Evolutionary conservation across 2,113 vertebrate genomes (phyloP).

Genomic region (Passer montanus): DNA sequence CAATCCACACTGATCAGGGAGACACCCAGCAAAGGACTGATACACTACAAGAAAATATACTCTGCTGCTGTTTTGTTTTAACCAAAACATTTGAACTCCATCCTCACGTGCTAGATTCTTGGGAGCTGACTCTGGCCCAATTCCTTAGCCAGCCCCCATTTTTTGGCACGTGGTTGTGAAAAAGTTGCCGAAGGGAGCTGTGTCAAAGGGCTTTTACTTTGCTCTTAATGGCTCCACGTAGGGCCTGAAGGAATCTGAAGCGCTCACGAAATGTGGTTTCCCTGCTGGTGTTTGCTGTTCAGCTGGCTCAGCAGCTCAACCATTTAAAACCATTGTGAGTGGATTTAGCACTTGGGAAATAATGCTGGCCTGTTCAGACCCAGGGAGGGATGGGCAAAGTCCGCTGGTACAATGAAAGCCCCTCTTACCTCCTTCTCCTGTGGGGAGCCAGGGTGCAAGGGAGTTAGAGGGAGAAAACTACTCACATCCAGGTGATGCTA

Average conservation of each 20-base stretch:
- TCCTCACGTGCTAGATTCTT: not conserved
- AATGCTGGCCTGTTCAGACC: constrained; percentile 43
- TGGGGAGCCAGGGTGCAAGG: not conserved
- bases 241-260: constrained; percentile 51
- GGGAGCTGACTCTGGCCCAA: not conserved
- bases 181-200: not conserved
- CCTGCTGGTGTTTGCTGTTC: constrained; percentile 67
- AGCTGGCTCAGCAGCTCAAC: constrained; percentile 63
- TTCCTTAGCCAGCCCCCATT: not conserved
- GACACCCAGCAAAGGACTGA: not conserved
- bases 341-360: constrained; percentile 61
- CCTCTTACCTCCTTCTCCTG: not conserved
- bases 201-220: constrained; percentile 50
- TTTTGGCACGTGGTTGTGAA: constrained; percentile 23
- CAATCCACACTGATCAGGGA: not conserved
- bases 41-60: not conserved
- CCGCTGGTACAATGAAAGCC: not conserved
- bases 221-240: not conserved
- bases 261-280: constrained; percentile 53
- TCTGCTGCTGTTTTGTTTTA: not conserved
- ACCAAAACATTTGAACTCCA: not conserved
- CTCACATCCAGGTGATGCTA: not conserved
- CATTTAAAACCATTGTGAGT: constrained; percentile 53
- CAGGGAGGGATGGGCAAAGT: constrained; percentile 36
- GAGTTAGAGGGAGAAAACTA: not conserved